phyloP scores from a whole-genome alignment of 2,797 vertebrate genomes.

The Megalops cyprinoides region DNA sequence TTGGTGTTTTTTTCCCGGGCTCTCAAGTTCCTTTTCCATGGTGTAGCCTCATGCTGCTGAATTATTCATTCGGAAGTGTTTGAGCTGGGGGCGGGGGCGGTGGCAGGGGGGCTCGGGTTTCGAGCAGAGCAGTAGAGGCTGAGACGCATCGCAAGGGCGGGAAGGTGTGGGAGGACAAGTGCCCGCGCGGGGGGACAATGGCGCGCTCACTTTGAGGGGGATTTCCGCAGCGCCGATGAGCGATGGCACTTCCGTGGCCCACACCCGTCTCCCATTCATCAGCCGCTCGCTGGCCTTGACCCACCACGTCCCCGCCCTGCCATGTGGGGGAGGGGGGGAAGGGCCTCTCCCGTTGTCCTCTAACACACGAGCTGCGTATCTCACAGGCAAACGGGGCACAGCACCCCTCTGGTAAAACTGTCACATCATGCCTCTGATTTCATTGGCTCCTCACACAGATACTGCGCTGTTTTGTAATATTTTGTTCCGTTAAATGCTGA shows the following conservation, averaged over 20 bases:
- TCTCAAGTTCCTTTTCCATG: not conserved
- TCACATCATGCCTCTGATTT: not conserved
- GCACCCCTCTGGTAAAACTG: not conserved
- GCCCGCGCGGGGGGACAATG: not conserved
- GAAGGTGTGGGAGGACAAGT: not conserved
- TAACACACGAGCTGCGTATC: not conserved
- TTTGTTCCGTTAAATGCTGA: not conserved
- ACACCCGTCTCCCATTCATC: not conserved
- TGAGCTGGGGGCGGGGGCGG: not conserved
- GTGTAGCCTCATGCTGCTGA: not conserved
- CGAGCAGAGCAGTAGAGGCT: not conserved
- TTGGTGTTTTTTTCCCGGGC: not conserved
- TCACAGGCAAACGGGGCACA: not conserved
- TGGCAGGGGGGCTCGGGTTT: not conserved
- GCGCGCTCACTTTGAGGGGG: not conserved
- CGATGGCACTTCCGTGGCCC: not conserved
- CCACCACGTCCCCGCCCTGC: not conserved
- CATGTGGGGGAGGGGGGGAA: not conserved
- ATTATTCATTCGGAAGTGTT: slow-evolving; percentile 18
- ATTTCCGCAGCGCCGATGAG: not conserved
- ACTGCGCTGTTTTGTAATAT: not conserved
- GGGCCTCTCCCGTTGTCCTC: not conserved
- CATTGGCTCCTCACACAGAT: not conserved
- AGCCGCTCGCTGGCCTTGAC: slow-evolving; percentile 5
- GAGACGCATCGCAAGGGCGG: not conserved